Evolutionary conservation across 2,797 vertebrate species (phyloP), one percentile per base, ranked within the genome.

Genomic region (Phoebastria nigripes): DNA sequence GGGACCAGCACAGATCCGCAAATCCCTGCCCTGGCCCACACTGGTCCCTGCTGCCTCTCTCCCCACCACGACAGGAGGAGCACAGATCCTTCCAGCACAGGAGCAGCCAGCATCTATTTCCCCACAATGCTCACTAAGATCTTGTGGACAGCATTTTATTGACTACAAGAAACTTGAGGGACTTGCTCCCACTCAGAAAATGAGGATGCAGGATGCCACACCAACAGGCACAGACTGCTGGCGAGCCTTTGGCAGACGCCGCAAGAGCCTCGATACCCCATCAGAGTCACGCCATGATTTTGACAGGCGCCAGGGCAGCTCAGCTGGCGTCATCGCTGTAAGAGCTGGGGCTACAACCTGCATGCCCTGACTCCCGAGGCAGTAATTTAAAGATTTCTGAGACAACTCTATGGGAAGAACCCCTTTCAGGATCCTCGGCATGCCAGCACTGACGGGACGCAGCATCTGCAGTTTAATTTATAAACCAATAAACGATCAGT

Each of bases 391-490:
- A 79, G 85, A 81, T 69, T 92, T 79, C 73, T 41, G 66, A 92
- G 70, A 29, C 46, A 79, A 12, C 33, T 9, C 12, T 2, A 51
- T 0, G 5, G 76, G 62, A 74, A 76, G n/a, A 90, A 28, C 9
- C 54, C 81, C 70, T 11, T 78, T n/a, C 86, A 87, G 89, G 62
- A 87, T 72, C 51, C 79, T 73, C 0, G 0, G 77, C 54, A 47
- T 25, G 65, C 86, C 85, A 28, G 90, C 41, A 12, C 89, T 44
- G 70, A 67, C 0, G 8, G 91, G 87, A 94, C 1, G 2, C 91
- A 55, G 79, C 79, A 92, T 79, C 95, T 84, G 81, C 90, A 76
- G 80, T 66, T 94, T 79, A 61, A 94, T 94, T 89, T 92, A 84
- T 55, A 89, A 91, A 74, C 82, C 85, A 76, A 93, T 87, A 93